A percentile compares a stretch with the other conserved stretches of the same genome.
phyloP scores from a whole-genome alignment of 2,113 vertebrate genomes.

The Thinocorus orbignyianus region DNA sequence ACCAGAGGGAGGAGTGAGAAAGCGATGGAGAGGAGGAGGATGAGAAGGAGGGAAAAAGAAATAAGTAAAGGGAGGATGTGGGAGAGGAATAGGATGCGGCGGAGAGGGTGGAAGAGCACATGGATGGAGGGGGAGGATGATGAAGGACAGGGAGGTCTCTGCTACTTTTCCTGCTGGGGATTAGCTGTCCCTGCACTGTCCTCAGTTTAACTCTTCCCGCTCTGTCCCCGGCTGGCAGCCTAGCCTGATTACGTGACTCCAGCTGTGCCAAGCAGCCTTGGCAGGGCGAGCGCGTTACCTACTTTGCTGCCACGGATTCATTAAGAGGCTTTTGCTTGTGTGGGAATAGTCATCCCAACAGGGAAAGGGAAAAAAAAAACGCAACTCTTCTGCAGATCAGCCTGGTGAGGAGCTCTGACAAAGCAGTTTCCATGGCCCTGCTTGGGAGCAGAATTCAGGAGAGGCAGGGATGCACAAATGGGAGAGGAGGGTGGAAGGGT shows the following conservation, averaged over 20 bases:
- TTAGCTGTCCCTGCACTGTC: slow-evolving; percentile 49
- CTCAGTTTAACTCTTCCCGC: slow-evolving; percentile 52
- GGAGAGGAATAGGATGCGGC: not conserved
- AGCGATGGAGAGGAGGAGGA: not conserved
- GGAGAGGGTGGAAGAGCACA: not conserved
- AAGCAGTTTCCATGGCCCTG: slow-evolving; percentile 22
- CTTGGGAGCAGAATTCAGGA: not conserved
- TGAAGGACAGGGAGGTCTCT: slow-evolving; percentile 28
- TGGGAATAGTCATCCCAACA: slow-evolving; percentile 62
- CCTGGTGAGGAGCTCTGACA: slow-evolving; percentile 39
- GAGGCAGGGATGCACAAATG: not conserved
- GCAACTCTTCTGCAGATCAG: not conserved
- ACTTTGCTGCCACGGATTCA: slow-evolving; percentile 67
- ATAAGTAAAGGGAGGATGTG: not conserved
- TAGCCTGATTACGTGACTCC: slow-evolving; percentile 62
- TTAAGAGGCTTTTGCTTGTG: slow-evolving; percentile 74
- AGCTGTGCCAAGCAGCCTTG: slow-evolving; percentile 71
- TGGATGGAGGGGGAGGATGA: not conserved
- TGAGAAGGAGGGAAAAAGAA: not conserved
- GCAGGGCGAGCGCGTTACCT: slow-evolving; percentile 52
- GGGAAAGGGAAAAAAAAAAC: not conserved
- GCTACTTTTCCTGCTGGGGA: slow-evolving; percentile 15
- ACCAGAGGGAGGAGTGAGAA: slow-evolving; percentile 3
- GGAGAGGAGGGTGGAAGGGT: not conserved
- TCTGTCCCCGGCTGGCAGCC: slow-evolving; percentile 9